These are phyloP conservation scores for Otolemur garnettii DNA, from an alignment of 2,113 vertebrate species.

Conservation along the genomic window DNA sequence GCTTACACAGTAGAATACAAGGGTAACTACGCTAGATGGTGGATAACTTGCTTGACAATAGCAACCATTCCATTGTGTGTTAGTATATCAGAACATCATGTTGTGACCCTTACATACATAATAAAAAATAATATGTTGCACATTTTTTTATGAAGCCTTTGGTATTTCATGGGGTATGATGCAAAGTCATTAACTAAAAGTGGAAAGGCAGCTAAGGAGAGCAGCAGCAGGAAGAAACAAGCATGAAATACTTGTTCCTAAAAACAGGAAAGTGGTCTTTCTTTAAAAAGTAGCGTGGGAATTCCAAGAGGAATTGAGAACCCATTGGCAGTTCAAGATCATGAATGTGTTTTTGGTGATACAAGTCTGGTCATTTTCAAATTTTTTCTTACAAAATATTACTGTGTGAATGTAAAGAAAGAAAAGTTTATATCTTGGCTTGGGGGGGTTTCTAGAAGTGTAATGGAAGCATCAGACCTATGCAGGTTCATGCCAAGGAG, in stretches of 20 bases:
- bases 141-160: not conserved
- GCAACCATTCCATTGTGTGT: not conserved
- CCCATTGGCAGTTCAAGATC: not conserved
- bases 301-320: not conserved
- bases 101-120: not conserved
- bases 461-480: not conserved
- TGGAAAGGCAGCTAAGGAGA: not conserved
- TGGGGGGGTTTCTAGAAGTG: not conserved
- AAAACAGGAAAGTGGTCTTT: not conserved
- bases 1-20: not conserved
- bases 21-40: not conserved
- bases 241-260: not conserved
- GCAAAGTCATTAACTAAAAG: not conserved
- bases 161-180: not conserved
- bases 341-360: not conserved
- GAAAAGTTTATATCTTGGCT: not conserved
- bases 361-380: not conserved
- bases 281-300: not conserved
- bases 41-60: not conserved
- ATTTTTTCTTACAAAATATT: not conserved
- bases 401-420: not conserved
- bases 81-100: not conserved
- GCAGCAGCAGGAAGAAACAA: not conserved
- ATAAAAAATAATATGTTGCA: not conserved
- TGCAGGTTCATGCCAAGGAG: not conserved